A percentile compares a stretch with the other conserved stretches of the same genome.
Conservation (phyloP, 1,140 invertebrate genomes). For the Helicoverpa zea region DNA sequence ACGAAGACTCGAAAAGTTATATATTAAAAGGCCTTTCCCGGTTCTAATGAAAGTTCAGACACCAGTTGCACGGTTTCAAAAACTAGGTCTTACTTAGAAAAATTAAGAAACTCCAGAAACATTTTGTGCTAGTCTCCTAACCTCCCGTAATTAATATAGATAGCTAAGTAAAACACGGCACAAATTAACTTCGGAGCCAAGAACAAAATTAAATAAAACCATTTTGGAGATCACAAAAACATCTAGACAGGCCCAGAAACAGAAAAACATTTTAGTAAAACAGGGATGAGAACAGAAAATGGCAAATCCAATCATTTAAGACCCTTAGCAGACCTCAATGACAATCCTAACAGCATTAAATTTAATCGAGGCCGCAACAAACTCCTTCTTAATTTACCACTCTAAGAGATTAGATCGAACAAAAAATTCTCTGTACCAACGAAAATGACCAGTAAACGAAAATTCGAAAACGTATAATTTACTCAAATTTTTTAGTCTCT, state of each 20-base stretch:
- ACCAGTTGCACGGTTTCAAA: no score
- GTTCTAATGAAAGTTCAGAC: no score
- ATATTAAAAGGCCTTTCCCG: no score
- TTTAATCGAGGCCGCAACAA: conserved; percentile 26
- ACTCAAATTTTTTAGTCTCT: conserved; percentile 29
- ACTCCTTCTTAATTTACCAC: background rate
- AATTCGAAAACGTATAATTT: conserved; percentile 30
- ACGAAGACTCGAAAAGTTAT: no score
- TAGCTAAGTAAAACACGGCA: background rate
- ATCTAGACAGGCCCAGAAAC: conserved; percentile 1
- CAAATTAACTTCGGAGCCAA: background rate
- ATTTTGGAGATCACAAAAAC: no score
- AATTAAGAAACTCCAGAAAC: no score
- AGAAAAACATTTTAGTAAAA: background rate
- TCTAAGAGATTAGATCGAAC: background rate
- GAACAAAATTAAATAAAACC: background rate
- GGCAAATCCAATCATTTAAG: conserved; percentile 4
- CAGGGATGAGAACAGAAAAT: background rate
- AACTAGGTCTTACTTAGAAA: no score
- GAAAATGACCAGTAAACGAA: background rate
- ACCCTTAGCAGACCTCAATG: background rate
- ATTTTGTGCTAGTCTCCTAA: no score
- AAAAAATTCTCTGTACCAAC: background rate
- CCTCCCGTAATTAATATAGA: background rate
- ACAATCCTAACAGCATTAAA: conserved; percentile 4